These are phyloP conservation scores for Hydrocynus forskahlii DNA, from an alignment of 2,797 vertebrate species.

Conservation along the genomic window DNA sequence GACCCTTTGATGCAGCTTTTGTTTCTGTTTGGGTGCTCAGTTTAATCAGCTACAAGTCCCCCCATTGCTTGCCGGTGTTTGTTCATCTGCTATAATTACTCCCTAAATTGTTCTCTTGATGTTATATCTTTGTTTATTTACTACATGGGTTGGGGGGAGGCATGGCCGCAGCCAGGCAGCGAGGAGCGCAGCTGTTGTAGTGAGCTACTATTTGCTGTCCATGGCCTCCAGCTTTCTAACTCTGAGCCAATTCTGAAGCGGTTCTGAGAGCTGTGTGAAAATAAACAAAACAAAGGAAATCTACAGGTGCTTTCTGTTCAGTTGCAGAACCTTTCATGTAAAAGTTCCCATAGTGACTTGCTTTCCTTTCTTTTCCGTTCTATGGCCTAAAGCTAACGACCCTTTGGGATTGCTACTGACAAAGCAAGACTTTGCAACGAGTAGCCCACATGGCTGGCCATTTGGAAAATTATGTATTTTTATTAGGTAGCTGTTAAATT, in stretches of 20 bases:
- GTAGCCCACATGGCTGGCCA: neutral
- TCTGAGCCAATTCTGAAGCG: slow-evolving; percentile 22
- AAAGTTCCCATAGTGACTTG: neutral
- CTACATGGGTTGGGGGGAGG: slow-evolving; percentile 56
- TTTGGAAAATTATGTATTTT: slow-evolving; percentile 4
- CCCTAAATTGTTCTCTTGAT: slow-evolving; percentile 83
- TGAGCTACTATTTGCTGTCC: slow-evolving; percentile 28
- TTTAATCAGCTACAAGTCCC: slow-evolving; percentile 81
- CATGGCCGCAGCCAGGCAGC: slow-evolving; percentile 58
- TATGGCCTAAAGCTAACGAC: neutral
- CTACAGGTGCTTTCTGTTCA: slow-evolving; percentile 31
- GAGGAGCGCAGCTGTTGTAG: slow-evolving; percentile 40
- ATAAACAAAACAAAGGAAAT: slow-evolving; percentile 16
- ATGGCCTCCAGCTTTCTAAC: slow-evolving; percentile 17
- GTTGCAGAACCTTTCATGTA: neutral
- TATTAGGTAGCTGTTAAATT: slow-evolving; percentile 35
- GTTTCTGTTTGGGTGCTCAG: slow-evolving; percentile 80
- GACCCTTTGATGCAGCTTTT: slow-evolving; percentile 78
- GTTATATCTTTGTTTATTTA: slow-evolving; percentile 80
- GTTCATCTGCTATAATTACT: slow-evolving; percentile 81
- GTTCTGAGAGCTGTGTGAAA: slow-evolving; percentile 21
- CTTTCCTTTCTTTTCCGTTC: neutral
- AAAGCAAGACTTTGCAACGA: neutral
- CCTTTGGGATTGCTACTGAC: neutral
- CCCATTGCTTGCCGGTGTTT: slow-evolving; percentile 75